Evolutionary conservation across 2,113 vertebrate genomes (phyloP).

Genomic region (Pelecanus crispus): DNA sequence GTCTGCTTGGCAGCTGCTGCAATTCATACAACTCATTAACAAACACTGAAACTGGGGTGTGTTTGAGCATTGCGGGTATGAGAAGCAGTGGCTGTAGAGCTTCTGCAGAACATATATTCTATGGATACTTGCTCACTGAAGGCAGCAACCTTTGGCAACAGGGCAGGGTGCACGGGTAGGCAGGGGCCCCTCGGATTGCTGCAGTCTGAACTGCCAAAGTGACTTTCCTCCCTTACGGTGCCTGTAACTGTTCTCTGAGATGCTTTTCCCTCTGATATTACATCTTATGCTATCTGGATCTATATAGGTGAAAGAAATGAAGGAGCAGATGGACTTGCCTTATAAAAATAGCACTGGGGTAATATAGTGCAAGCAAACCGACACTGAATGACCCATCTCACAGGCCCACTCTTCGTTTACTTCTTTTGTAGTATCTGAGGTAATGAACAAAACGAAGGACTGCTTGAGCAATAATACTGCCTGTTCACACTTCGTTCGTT

Average conservation of each 20-base stretch:
- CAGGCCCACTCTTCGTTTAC: background rate
- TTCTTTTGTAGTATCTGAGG: background rate
- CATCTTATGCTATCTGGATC: background rate
- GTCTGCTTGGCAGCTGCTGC: background rate
- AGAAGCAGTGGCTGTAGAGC: background rate
- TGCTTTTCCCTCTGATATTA: background rate
- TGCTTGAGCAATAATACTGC: conserved; percentile 9
- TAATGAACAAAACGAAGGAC: background rate
- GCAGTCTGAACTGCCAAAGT: background rate
- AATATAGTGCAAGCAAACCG: background rate
- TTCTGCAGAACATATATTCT: background rate
- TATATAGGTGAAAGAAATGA: conserved; percentile 2
- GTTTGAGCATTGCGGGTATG: background rate
- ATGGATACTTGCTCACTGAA: background rate
- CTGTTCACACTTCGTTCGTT: conserved; percentile 1
- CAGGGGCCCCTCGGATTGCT: background rate
- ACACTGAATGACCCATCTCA: background rate
- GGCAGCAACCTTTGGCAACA: accelerated
- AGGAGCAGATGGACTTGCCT: background rate
- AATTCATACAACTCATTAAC: background rate
- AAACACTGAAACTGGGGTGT: background rate
- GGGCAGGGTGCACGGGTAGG: background rate
- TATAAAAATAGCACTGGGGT: background rate
- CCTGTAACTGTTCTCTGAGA: background rate
- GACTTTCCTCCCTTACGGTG: background rate